These are phyloP conservation scores for Sciurus niger DNA, from an alignment of 2,113 vertebrate genomes.

Conservation along the genomic window DNA sequence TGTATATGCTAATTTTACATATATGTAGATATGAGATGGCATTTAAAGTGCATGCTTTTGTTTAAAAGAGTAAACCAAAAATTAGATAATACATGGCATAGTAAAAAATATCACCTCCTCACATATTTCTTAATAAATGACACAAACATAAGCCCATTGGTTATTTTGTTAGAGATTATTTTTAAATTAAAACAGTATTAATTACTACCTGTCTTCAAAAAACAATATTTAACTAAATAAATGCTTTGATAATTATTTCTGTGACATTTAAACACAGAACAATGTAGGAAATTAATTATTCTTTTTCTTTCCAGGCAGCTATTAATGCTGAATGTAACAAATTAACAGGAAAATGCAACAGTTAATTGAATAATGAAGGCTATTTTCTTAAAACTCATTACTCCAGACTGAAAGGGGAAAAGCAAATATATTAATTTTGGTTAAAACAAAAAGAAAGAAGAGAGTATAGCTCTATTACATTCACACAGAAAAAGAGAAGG, in stretches of 20 bases:
- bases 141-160: background rate
- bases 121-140: background rate
- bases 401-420: background rate
- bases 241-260: constrained; percentile 32
- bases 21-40: background rate
- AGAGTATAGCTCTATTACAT: background rate
- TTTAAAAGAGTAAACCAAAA: background rate
- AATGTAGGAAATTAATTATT: background rate
- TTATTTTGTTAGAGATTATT: background rate
- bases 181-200: constrained; percentile 33
- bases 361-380: constrained; percentile 20
- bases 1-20: background rate
- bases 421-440: background rate
- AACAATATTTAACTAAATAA: constrained; percentile 4
- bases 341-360: constrained; percentile 13
- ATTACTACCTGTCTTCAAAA: constrained; percentile 5
- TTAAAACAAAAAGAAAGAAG: background rate
- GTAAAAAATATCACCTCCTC: background rate
- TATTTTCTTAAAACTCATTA: constrained; percentile 43
- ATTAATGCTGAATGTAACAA: background rate
- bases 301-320: constrained; percentile 6
- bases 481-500: background rate
- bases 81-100: background rate
- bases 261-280: constrained; percentile 37
- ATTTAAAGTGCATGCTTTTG: background rate